Evolutionary conservation across 2,797 vertebrate species (phyloP), one percentile per base, ranked within the genome.

Genomic region (Lepus townsendii): DNA sequence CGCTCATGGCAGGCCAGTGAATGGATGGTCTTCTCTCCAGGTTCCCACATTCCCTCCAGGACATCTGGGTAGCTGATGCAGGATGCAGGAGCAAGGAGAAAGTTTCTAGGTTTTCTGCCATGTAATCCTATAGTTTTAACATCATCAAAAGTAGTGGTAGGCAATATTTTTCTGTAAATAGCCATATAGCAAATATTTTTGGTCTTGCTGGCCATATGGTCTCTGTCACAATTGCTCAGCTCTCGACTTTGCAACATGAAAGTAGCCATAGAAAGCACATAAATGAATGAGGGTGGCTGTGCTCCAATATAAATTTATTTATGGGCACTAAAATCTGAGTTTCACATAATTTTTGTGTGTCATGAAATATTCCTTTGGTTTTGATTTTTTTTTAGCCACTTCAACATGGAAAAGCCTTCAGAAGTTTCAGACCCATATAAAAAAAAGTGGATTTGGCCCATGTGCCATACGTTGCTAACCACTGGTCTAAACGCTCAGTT

Each of bases 301-400:
- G n/a, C 88, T 92, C 90, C 95, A 95, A 93, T 83, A 96, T 78
- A 95, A 68, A 83, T 94, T 96, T 95, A 96, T 93, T 94, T 97
- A 86, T 91, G 92, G 76, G 65, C 52, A 71, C 63, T 88, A 84
- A 92, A 83, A 83, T 88, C 83, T 95, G 79, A 83, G 78, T 94
- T 94, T 94, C 82, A 68, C 83, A 42, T 90, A 82, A 94, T 96
- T 92, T 93, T 94, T 68, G 83, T 71, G 75, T 94, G 52, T 77
- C 79, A 42, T 88, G 89, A 90, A 96, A 60, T 88, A 94, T 62
- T 85, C 27, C 27, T 90, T 50, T 82, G 47, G 24, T 73, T 93
- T 95, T 95, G 32, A 94, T 83, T 50, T 90, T 66, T 66, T n/a
- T 7, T 22, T 52, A 90, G 65, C n/a, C 52, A 77, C 75, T 85